phyloP scores from a whole-genome alignment of 2,797 vertebrate species.

The Hippocampus kuda region DNA sequence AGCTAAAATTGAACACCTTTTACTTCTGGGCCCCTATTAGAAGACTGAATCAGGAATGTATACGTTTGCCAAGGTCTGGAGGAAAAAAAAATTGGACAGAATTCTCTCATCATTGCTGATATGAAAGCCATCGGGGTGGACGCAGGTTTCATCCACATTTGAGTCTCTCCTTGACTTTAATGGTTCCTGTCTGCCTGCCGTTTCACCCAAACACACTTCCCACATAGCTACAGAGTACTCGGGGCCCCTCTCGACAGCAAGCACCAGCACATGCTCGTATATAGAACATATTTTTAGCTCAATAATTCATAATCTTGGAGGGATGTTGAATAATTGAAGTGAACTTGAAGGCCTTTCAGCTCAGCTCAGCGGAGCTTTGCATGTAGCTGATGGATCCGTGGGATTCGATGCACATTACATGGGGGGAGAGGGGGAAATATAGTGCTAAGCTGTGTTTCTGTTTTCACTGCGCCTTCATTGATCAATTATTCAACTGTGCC shows the following conservation, averaged over 20 bases:
- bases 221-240: constrained; percentile 38
- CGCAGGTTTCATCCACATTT: constrained; percentile 21
- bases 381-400: constrained; percentile 74
- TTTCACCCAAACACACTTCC: constrained; percentile 45
- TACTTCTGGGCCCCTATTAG: constrained; percentile 44
- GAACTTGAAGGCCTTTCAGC: constrained; percentile 78
- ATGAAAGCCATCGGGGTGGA: constrained; percentile 4
- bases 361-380: constrained; percentile 69
- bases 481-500: constrained; percentile 72
- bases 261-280: constrained; percentile 57
- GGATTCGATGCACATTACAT: constrained; percentile 70
- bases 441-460: constrained; percentile 76
- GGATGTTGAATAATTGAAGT: constrained; percentile 80
- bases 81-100: no score
- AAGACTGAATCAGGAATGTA: constrained; percentile 38
- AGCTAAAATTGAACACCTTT: constrained; percentile 61
- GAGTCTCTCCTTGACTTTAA: constrained; percentile 23
- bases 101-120: not conserved
- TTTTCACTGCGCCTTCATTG: constrained; percentile 69
- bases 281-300: constrained; percentile 77
- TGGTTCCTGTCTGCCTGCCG: constrained; percentile 32
- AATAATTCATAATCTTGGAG: constrained; percentile 78
- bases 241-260: constrained; percentile 51
- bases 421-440: constrained; percentile 63
- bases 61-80: constrained; percentile 49